These are phyloP conservation scores for Maniola jurtina DNA, from an alignment of 1,140 invertebrate species.

Conservation along the genomic window DNA sequence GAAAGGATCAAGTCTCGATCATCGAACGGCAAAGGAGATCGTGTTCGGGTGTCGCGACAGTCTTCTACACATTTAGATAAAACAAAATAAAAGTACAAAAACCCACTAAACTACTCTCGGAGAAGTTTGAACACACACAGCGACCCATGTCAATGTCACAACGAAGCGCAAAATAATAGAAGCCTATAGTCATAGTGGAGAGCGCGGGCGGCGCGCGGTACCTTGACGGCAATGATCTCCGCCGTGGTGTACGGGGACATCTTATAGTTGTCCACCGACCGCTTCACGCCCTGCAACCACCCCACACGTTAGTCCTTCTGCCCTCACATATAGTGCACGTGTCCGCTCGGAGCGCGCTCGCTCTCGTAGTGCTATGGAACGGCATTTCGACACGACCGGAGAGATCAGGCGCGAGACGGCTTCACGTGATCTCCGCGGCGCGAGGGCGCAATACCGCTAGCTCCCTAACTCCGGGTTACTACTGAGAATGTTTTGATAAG, in stretches of 20 bases:
- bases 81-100: neutral
- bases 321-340: too few species aligned
- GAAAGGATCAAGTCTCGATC: conserved; percentile 24
- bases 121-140: conserved; percentile 13
- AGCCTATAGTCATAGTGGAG: neutral
- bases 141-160: neutral
- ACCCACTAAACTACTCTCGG: conserved; percentile 6
- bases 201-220: conserved; percentile 58
- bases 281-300: conserved; percentile 89
- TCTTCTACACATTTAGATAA: conserved; percentile 9
- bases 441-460: too few species aligned
- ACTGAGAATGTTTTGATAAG: too few species aligned
- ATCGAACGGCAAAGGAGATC: neutral
- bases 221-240: conserved; percentile 97
- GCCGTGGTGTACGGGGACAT: conserved; percentile 86
- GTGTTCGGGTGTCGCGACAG: conserved; percentile 2
- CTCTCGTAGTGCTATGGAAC: too few species aligned
- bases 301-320: conserved; percentile 17
- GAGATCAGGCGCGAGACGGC: too few species aligned
- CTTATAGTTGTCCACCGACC: conserved; percentile 85
- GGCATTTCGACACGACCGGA: too few species aligned
- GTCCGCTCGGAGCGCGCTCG: too few species aligned
- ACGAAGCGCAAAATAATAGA: conserved; percentile 38
- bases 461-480: too few species aligned
- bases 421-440: too few species aligned